Evolutionary conservation across 2,888 invertebrate species (phyloP).

Genomic region (Eupithecia exiguata): DNA sequence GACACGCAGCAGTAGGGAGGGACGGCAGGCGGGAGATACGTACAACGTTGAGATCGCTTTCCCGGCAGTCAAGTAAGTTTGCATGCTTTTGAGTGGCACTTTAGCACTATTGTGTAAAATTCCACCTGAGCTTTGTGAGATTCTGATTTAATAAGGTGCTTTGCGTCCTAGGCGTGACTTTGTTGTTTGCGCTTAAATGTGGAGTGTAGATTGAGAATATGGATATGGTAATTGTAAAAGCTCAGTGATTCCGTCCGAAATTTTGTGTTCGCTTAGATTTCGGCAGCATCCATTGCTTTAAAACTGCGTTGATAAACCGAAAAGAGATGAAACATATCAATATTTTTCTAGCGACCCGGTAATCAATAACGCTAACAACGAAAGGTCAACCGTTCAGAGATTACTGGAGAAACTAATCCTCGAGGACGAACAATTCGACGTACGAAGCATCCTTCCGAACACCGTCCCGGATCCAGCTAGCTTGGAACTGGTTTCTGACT

Average conservation of each 20-base stretch:
- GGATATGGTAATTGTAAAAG: constrained; percentile 7
- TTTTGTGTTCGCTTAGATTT: constrained; percentile 24
- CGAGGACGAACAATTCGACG: constrained; percentile 97
- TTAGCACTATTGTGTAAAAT: constrained; percentile 49
- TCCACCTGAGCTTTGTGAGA: constrained; percentile 37
- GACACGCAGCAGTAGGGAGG: constrained; percentile 88
- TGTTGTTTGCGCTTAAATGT: constrained; percentile 18
- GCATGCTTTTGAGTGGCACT: constrained; percentile 61
- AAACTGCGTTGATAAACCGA: not conserved
- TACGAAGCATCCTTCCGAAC: constrained; percentile 95
- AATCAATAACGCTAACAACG: constrained; percentile 92
- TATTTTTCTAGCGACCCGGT: constrained; percentile 91
- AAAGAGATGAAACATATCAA: constrained; percentile 17
- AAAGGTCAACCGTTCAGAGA: constrained; percentile 91
- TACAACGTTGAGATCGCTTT: constrained; percentile 96
- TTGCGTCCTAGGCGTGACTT: constrained; percentile 8
- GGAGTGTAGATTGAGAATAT: not conserved
- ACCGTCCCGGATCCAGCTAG: constrained; percentile 97
- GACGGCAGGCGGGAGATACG: constrained; percentile 94
- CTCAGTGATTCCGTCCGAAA: constrained; percentile 4
- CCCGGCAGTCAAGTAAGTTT: constrained; percentile 94
- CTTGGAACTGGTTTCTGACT: constrained; percentile 93
- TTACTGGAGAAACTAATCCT: constrained; percentile 95
- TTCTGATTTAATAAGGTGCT: constrained; percentile 33
- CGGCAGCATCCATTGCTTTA: constrained; percentile 10